Conservation (phyloP, 1,140 invertebrate species). For the Drosophila novamexicana region DNA sequence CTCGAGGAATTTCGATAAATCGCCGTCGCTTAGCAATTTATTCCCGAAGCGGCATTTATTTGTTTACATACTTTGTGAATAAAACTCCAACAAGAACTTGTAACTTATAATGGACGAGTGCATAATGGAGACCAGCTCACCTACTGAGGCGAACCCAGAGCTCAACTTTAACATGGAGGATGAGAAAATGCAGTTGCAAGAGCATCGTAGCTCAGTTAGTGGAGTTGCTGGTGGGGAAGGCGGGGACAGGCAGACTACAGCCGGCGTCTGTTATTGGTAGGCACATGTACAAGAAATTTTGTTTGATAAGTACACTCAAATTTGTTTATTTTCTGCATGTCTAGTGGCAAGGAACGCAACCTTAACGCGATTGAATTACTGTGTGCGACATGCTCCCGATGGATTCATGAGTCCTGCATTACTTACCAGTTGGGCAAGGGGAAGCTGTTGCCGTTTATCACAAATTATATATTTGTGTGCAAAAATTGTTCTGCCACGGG, state of each 20-base stretch:
- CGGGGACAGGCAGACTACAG: constrained; percentile 42
- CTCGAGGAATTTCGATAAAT: constrained; percentile 18
- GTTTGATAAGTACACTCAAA: constrained; percentile 10
- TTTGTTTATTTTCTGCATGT: constrained; percentile 31
- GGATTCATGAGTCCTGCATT: constrained; percentile 97
- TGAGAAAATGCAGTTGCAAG: constrained; percentile 45
- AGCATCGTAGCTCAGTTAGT: constrained; percentile 30
- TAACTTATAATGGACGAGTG: constrained; percentile 65
- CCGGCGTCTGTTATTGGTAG: constrained; percentile 80
- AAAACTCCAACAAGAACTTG: constrained; percentile 35
- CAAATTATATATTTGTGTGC: constrained; percentile 98
- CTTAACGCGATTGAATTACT: constrained; percentile 95
- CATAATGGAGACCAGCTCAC: constrained; percentile 64
- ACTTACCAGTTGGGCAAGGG: constrained; percentile 91
- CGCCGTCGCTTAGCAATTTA: constrained; percentile 17
- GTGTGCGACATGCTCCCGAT: constrained; percentile 94
- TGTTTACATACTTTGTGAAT: constrained; percentile 62
- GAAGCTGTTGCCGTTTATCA: constrained; percentile 97
- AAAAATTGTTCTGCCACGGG: constrained; percentile 97
- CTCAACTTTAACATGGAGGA: constrained; percentile 62
- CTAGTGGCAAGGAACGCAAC: constrained; percentile 96
- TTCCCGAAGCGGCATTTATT: constrained; percentile 13
- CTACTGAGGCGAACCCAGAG: constrained; percentile 58
- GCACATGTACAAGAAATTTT: constrained; percentile 25
- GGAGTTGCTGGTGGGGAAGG: constrained; percentile 11